Conservation (phyloP, 2,113 vertebrate species). For the Hypomesus transpacificus region DNA sequence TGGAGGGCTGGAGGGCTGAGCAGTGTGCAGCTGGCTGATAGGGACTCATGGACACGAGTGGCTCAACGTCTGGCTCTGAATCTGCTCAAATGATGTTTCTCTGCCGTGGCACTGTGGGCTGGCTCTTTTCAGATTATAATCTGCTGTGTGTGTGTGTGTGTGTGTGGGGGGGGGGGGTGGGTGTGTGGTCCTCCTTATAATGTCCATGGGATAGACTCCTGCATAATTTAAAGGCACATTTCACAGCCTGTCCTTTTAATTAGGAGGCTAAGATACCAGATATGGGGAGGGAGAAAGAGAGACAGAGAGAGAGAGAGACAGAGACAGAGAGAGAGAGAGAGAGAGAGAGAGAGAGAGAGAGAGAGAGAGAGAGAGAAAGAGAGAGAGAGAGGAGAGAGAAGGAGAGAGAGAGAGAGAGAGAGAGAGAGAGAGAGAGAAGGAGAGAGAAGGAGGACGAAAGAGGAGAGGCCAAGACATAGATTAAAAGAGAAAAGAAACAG, state of each 20-base stretch:
- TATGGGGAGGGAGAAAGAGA: background rate
- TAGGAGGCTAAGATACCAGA: background rate
- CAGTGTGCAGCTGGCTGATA: background rate
- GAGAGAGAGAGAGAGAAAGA: background rate
- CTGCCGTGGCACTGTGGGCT: background rate
- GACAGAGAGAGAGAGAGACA: background rate
- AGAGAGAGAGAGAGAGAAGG: background rate
- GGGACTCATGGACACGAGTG: background rate
- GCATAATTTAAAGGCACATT: too few relatives aligned
- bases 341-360: background rate
- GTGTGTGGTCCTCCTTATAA: background rate
- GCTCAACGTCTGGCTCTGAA: background rate
- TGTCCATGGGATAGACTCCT: background rate
- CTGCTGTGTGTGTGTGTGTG: background rate
- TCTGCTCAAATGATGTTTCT: background rate
- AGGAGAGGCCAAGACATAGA: background rate
- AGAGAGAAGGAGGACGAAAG: background rate
- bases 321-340: background rate
- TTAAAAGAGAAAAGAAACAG: background rate
- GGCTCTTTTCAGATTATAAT: conserved; percentile 36
- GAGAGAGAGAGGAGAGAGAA: background rate
- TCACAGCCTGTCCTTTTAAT: too few relatives aligned
- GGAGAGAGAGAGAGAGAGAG: background rate
- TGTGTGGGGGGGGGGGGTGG: background rate
- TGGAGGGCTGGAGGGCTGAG: background rate